Evolutionary conservation across 2,113 vertebrate genomes (phyloP).

Genomic region (Cheilinus undulatus): DNA sequence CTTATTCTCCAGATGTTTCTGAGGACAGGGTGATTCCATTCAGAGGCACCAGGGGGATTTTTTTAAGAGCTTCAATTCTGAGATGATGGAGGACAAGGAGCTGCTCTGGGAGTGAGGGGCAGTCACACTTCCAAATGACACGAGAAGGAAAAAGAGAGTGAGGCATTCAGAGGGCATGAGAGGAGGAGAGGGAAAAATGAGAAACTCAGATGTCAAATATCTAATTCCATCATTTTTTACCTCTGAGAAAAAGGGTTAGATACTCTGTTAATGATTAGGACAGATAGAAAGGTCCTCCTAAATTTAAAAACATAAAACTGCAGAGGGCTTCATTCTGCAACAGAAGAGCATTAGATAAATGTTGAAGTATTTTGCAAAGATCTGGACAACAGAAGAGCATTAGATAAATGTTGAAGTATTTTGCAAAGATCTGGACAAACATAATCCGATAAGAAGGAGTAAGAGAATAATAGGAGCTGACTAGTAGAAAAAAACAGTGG

Average conservation of each 20-base stretch:
- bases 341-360: neutral
- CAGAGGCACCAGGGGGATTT: slow-evolving; percentile 33
- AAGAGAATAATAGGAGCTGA: too few species aligned
- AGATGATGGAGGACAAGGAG: slow-evolving; percentile 25
- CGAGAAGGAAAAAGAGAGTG: slow-evolving; percentile 14
- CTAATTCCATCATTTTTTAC: neutral
- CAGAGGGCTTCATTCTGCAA: neutral
- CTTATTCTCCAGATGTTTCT: slow-evolving; percentile 20
- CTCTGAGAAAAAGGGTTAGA: slow-evolving; percentile 7
- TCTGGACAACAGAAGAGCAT: too few species aligned
- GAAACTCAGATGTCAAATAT: neutral
- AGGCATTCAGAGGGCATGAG: slow-evolving; percentile 10
- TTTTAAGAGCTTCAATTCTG: slow-evolving; percentile 30
- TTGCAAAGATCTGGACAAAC: too few species aligned
- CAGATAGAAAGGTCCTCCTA: neutral
- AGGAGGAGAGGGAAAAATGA: neutral
- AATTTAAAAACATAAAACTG: neutral
- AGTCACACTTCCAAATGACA: slow-evolving; percentile 43
- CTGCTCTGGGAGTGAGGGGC: slow-evolving; percentile 43
- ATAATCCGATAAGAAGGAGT: too few species aligned
- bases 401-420: neutral
- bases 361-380: neutral
- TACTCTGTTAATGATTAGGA: neutral
- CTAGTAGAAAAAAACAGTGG: too few species aligned
- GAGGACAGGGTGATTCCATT: slow-evolving; percentile 37